Base-by-base conservation (phyloP, 2,888 invertebrate genomes). In the Ectropis crepuscularia region DNA sequence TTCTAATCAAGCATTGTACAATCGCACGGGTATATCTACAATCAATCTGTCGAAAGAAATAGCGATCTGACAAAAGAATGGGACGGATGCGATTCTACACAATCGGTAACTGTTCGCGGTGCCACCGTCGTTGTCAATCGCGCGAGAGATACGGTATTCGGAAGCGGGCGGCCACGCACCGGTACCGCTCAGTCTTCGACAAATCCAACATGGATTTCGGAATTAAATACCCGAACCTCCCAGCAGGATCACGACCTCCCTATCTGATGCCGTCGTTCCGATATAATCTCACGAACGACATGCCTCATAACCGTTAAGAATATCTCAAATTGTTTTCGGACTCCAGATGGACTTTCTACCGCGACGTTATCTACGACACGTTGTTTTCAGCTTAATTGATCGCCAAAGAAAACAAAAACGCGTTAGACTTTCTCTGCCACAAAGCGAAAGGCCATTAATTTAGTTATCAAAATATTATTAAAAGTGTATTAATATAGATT, bases 1-100 rank as follows among this genome's bases (percentile, higher is more conserved):
- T 86, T 84, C 78, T 86, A 86, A 88, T 88, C 85, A 85, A 78
- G 80, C 80, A 86, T 87, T 88, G 88, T 88, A 79, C 78, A 81
- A 78, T 75, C 68, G 81, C 81, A 76, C 76, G 79, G 38, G 50
- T 41, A 41, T 87, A 90, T 89, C 90, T 84, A 78, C 76, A 83
- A 87, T 87, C 89, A 79, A 87, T 87, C 83, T 86, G 79, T 84
- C 81, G 79, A 82, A 86, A 87, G 85, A 88, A 90, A 88, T 84
- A 84, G 80, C 80, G 78, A 85, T 80, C 82, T 84, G 82, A 86
- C 86, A 86, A 86, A 85, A 82, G 88, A 88, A 86, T 86, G 77
- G 82, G 76, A 82, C 78, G 79, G 82, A 85, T 85, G 80, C 79
- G 79, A 81, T 86, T 85, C 78, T 82, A 87, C 16, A 89, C 88